Evolutionary conservation across 2,797 vertebrate species (phyloP).

Genomic region (Cryptoblepharus egeriae): DNA sequence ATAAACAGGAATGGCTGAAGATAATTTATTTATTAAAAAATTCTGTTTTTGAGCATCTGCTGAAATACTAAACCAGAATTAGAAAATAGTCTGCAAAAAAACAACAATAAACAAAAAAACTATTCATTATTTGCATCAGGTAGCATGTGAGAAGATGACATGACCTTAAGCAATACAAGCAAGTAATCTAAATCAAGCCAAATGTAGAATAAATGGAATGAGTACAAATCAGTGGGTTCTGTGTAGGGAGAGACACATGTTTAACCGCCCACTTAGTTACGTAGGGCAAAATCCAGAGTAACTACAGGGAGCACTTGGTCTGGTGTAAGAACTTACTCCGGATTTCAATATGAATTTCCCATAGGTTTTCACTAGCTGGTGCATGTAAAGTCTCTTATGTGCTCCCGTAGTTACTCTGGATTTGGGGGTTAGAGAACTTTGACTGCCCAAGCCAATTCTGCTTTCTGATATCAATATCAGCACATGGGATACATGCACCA

Average conservation of each 20-base stretch:
- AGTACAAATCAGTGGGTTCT: background rate
- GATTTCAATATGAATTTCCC: too few relatives aligned
- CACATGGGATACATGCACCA: background rate
- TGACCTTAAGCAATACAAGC: background rate
- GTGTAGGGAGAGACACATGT: background rate
- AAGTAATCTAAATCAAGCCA: background rate
- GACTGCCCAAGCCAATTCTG: background rate
- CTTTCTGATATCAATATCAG: background rate
- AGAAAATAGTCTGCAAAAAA: background rate
- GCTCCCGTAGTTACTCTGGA: too few relatives aligned
- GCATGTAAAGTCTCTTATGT: too few relatives aligned
- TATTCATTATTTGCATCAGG: background rate
- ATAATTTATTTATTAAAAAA: background rate
- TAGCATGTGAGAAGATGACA: background rate
- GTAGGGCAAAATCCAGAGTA: too few relatives aligned
- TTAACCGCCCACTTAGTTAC: background rate
- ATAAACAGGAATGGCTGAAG: background rate
- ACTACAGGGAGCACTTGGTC: too few relatives aligned
- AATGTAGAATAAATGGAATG: background rate
- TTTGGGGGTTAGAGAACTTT: background rate
- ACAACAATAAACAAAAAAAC: too few relatives aligned
- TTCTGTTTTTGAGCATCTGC: background rate
- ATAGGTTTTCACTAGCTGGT: too few relatives aligned
- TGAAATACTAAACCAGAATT: background rate
- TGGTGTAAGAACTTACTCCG: too few relatives aligned